Evolutionary conservation across 2,888 invertebrate species (phyloP).

Genomic region (Octodonta nipae): DNA sequence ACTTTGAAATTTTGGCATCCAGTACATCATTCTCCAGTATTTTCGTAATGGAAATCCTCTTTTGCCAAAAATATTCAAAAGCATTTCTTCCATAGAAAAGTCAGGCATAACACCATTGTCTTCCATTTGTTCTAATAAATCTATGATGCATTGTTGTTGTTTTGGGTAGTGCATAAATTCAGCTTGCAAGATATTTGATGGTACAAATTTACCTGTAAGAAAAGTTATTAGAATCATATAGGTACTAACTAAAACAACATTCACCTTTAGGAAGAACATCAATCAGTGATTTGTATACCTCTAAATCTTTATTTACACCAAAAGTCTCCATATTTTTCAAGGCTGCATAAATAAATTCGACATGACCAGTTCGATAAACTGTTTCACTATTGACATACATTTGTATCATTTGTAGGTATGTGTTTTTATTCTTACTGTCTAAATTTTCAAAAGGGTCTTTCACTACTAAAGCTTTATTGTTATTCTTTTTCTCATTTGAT

Average conservation of each 20-base stretch:
- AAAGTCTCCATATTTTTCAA: conserved; percentile 78
- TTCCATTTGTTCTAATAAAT: conserved; percentile 89
- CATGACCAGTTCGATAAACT: conserved; percentile 66
- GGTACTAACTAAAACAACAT: not conserved
- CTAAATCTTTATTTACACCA: conserved; percentile 74
- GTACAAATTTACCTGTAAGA: conserved; percentile 54
- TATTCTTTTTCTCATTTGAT: conserved; percentile 9
- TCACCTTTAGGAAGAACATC: conserved; percentile 70
- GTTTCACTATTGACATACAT: conserved; percentile 54
- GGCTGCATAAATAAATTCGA: conserved; percentile 88
- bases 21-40: conserved; percentile 72
- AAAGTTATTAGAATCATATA: not conserved
- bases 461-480: conserved; percentile 30
- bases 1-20: conserved; percentile 90
- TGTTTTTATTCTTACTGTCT: conserved; percentile 48
- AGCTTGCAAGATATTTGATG: conserved; percentile 68
- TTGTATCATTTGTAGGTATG: conserved; percentile 59
- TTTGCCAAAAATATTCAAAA: conserved; percentile 73
- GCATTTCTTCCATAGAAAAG: conserved; percentile 67
- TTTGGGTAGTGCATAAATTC: conserved; percentile 90
- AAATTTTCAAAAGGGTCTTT: conserved; percentile 40
- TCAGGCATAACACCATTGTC: conserved; percentile 79
- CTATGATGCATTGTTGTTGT: conserved; percentile 89
- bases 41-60: conserved; percentile 59
- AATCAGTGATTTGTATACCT: conserved; percentile 72